These are phyloP conservation scores for Trichogramma dendrolimi DNA, from an alignment of 2,888 invertebrate species.

Conservation along the genomic window DNA sequence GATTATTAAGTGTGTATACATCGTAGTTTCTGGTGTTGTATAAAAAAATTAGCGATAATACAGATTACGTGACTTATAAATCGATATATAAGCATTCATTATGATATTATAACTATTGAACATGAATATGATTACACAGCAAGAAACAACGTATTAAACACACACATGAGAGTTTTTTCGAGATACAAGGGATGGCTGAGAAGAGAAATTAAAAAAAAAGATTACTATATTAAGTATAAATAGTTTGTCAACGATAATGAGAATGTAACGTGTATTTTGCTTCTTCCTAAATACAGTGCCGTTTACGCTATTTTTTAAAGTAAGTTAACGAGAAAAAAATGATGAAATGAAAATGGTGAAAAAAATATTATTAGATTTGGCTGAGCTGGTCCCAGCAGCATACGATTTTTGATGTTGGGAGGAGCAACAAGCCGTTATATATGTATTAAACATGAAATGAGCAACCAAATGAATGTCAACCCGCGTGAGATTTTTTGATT, in stretches of 20 bases:
- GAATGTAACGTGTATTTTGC: constrained; percentile 51
- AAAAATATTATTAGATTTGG: constrained; percentile 32
- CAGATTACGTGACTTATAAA: constrained; percentile 12
- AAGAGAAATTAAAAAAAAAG: constrained; percentile 29
- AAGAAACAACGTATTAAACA: no score
- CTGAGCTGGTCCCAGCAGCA: constrained; percentile 38
- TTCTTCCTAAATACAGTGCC: constrained; percentile 53
- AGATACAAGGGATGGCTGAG: constrained; percentile 21
- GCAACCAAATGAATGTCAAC: constrained; percentile 7
- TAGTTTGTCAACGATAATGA: constrained; percentile 49
- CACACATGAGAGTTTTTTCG: no score
- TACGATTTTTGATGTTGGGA: constrained; percentile 36
- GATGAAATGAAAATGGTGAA: constrained; percentile 15
- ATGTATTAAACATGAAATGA: constrained; percentile 25
- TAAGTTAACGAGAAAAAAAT: constrained; percentile 37
- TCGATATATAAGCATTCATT: no score
- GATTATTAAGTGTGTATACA: background rate
- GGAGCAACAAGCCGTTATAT: constrained; percentile 28
- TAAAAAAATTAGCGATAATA: constrained; percentile 25
- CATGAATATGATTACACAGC: no score
- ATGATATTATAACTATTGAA: no score
- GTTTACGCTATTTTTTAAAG: constrained; percentile 53
- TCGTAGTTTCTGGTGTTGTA: constrained; percentile 21
- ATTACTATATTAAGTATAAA: constrained; percentile 40
- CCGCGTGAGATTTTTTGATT: no score